These are phyloP conservation scores for Barypeithes pellucidus DNA, from an alignment of 2,888 invertebrate species.

Conservation along the genomic window DNA sequence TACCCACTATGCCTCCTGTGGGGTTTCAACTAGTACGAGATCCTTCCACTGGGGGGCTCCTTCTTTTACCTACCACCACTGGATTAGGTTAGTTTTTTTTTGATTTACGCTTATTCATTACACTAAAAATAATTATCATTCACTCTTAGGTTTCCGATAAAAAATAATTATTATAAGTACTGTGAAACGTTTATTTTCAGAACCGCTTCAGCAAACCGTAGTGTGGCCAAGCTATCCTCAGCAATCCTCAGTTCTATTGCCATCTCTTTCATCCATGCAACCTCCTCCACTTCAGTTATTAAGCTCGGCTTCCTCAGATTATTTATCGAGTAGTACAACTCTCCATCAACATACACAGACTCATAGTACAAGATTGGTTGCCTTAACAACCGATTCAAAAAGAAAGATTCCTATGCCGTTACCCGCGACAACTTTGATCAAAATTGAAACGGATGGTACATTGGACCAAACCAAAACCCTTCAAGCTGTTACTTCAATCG, in stretches of 20 bases:
- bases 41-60: conserved; percentile 86
- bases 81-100: conserved; percentile 75
- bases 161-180: neutral
- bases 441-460: conserved; percentile 79
- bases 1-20: conserved; percentile 79
- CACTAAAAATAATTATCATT: neutral
- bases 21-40: conserved; percentile 92
- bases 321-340: conserved; percentile 76
- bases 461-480: conserved; percentile 70
- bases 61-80: conserved; percentile 82
- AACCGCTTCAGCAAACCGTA: conserved; percentile 82
- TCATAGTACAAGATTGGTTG: conserved; percentile 79
- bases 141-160: no score
- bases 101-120: neutral
- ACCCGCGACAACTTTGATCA: conserved; percentile 75
- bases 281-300: conserved; percentile 78
- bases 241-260: conserved; percentile 70
- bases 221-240: conserved; percentile 82
- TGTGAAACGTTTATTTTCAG: conserved; percentile 65
- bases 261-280: conserved; percentile 73
- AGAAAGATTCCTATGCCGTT: conserved; percentile 71
- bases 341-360: conserved; percentile 79
- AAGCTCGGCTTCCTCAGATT: conserved; percentile 72
- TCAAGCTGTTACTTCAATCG: conserved; percentile 67
- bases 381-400: conserved; percentile 75